These are phyloP conservation scores for Sphaeramia orbicularis DNA, from an alignment of 2,797 vertebrate genomes.

Conservation along the genomic window DNA sequence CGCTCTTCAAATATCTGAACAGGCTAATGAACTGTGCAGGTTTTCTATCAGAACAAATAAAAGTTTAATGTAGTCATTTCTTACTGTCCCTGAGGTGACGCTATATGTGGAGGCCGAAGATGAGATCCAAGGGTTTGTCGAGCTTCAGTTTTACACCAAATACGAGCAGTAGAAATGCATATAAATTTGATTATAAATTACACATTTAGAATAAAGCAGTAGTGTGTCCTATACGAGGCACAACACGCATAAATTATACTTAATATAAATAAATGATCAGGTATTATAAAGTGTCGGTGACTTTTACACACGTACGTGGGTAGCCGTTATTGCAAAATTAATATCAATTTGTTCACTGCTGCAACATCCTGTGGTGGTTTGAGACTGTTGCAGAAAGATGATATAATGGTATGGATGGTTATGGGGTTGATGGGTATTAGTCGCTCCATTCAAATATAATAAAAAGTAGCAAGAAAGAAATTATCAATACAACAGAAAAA, in stretches of 20 bases:
- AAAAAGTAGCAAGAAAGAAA: too few species aligned
- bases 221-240: not conserved
- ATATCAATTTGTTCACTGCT: too few species aligned
- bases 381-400: too few species aligned
- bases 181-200: not conserved
- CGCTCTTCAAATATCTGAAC: not conserved
- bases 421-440: too few species aligned
- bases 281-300: too few species aligned
- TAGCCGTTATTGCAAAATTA: too few species aligned
- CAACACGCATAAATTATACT: not conserved
- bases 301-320: too few species aligned
- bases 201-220: conserved; percentile 3
- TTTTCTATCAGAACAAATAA: conserved; percentile 6
- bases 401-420: too few species aligned
- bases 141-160: not conserved
- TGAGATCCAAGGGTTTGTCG: not conserved
- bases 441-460: too few species aligned
- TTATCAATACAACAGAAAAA: too few species aligned
- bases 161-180: not conserved
- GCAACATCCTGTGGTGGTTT: too few species aligned
- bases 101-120: not conserved
- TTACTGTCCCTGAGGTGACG: conserved; percentile 9
- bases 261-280: too few species aligned
- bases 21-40: not conserved
- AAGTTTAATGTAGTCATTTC: conserved; percentile 7